Evolutionary conservation across 1,140 invertebrate genomes (phyloP).

Genomic region (Schlechtendalia chinensis): DNA sequence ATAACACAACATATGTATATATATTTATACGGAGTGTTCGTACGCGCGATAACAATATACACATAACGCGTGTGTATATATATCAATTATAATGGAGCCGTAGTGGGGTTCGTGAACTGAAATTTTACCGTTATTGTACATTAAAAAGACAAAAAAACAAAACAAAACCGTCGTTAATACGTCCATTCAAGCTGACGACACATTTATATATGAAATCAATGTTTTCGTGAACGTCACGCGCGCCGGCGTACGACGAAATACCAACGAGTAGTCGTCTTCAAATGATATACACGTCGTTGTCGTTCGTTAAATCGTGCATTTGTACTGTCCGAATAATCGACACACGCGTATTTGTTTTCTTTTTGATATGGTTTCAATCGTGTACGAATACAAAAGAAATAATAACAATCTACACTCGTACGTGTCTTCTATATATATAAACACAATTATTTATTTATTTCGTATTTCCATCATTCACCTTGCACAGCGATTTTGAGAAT

Average conservation of each 20-base stretch:
- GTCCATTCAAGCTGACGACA: background rate
- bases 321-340: conserved; percentile 16
- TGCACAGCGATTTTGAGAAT: background rate
- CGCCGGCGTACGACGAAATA: background rate
- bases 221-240: background rate
- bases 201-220: conserved; percentile 5
- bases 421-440: background rate
- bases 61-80: background rate
- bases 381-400: conserved; percentile 4
- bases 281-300: conserved; percentile 14
- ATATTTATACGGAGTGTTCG: background rate
- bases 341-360: background rate
- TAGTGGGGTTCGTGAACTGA: conserved; percentile 62
- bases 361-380: conserved; percentile 15
- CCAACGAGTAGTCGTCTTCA: conserved; percentile 20
- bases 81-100: too few species aligned
- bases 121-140: conserved; percentile 55
- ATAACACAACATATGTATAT: background rate
- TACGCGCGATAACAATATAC: conserved; percentile 10
- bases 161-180: conserved; percentile 20
- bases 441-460: conserved; percentile 16
- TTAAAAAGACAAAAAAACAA: background rate
- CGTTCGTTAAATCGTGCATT: conserved; percentile 12
- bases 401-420: background rate
- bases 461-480: conserved; percentile 6